Evolutionary conservation across 2,113 vertebrate genomes (phyloP).

Genomic region (Thunnus thynnus): DNA sequence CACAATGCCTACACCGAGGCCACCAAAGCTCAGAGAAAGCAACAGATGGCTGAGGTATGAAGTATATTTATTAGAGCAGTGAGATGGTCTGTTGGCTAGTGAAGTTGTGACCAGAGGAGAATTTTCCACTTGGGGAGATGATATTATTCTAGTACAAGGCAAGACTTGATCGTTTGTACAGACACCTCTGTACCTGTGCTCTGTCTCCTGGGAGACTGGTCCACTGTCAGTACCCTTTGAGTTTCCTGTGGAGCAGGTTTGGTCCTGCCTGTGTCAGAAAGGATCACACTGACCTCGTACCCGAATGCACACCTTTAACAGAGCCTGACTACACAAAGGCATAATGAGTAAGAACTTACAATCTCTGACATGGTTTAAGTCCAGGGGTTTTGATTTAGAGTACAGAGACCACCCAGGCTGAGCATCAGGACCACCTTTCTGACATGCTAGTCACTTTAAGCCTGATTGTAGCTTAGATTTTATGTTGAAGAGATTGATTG

Average conservation of each 20-base stretch:
- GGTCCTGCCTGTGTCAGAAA: background rate
- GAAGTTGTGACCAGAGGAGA: too few species aligned
- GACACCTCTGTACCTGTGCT: too few species aligned
- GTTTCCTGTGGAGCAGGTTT: too few species aligned
- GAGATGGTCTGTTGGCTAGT: too few species aligned
- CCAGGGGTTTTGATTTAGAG: background rate
- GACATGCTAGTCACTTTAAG: background rate
- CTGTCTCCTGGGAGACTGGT: too few species aligned
- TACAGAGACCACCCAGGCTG: background rate
- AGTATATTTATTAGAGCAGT: background rate
- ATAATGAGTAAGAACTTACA: background rate
- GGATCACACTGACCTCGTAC: background rate
- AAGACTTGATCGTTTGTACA: too few species aligned
- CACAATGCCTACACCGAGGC: constrained; percentile 99
- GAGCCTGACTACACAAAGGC: background rate
- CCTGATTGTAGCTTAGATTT: background rate
- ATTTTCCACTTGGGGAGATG: too few species aligned
- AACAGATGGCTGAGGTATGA: constrained; percentile 98
- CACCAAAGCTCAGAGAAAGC: constrained; percentile 98
- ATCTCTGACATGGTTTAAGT: background rate
- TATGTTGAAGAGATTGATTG: background rate
- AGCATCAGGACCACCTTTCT: background rate
- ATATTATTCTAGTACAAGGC: too few species aligned
- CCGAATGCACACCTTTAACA: background rate
- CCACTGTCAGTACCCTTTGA: too few species aligned